Conservation (phyloP, 2,113 vertebrate species). For the Cichladusa arquata region DNA sequence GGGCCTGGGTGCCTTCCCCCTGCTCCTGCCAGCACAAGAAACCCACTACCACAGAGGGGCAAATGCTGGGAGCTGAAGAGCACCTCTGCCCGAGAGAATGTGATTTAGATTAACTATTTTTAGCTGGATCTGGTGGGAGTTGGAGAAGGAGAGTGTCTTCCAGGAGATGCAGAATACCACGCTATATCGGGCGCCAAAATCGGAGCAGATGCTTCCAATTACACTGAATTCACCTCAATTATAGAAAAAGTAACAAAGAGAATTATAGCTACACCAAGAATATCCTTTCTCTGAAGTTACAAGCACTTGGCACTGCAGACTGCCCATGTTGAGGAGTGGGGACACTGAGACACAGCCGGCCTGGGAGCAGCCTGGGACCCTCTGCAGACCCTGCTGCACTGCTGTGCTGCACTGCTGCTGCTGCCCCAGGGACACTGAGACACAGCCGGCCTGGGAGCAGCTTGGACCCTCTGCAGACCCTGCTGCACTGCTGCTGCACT, state of each 20-base stretch:
- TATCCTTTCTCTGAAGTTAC: not conserved
- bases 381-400: not conserved
- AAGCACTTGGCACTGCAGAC: not conserved
- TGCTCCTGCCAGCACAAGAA: not conserved
- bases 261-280: not conserved
- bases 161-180: slow-evolving; percentile 11
- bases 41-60: not conserved
- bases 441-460: too few relatives aligned
- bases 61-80: not conserved
- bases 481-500: not conserved
- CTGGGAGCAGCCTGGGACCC: not conserved
- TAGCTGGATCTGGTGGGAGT: slow-evolving; percentile 33
- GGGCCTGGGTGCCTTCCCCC: not conserved
- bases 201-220: slow-evolving; percentile 37
- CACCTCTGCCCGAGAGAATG: not conserved
- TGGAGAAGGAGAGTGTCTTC: slow-evolving; percentile 22
- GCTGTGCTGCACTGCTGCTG: not conserved
- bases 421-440: too few relatives aligned
- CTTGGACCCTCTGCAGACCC: too few relatives aligned
- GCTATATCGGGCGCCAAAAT: not conserved
- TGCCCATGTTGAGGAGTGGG: accelerated
- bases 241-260: not conserved
- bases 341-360: not conserved
- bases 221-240: slow-evolving; percentile 48
- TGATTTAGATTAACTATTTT: slow-evolving; percentile 44